Evolutionary conservation across 2,113 vertebrate genomes (phyloP).

Genomic region (Bubo scandiacus): DNA sequence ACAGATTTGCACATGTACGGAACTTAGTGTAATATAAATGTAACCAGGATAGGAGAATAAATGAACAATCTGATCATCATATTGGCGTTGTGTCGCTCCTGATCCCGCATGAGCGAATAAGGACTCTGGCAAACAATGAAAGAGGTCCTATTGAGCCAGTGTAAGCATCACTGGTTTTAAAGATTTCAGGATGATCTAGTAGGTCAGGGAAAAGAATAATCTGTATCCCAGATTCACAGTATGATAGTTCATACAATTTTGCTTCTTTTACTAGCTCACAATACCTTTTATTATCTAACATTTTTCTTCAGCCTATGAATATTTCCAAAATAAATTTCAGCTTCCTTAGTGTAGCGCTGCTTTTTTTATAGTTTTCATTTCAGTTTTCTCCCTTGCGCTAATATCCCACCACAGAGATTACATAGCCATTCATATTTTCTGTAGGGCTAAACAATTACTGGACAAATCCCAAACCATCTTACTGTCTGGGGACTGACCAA

Average conservation of each 20-base stretch:
- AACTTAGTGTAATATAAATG: no score
- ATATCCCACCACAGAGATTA: neutral
- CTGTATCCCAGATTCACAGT: neutral
- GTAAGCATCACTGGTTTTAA: neutral
- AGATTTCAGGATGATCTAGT: neutral
- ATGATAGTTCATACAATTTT: neutral
- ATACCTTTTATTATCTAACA: neutral
- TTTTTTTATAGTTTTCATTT: neutral
- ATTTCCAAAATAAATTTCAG: neutral
- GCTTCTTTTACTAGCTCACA: neutral
- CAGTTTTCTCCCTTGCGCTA: neutral
- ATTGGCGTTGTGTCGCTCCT: no score
- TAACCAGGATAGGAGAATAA: no score
- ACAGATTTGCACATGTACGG: no score
- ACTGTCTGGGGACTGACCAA: neutral
- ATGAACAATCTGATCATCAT: no score
- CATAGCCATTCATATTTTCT: neutral
- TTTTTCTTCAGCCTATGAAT: neutral
- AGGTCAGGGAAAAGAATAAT: neutral
- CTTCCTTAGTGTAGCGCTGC: neutral
- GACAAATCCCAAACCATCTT: neutral
- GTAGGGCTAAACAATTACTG: neutral
- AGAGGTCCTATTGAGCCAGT: neutral
- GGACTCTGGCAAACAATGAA: neutral
- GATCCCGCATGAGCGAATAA: no score